phyloP scores from a whole-genome alignment of 2,113 vertebrate species.

The Silurus asotus region DNA sequence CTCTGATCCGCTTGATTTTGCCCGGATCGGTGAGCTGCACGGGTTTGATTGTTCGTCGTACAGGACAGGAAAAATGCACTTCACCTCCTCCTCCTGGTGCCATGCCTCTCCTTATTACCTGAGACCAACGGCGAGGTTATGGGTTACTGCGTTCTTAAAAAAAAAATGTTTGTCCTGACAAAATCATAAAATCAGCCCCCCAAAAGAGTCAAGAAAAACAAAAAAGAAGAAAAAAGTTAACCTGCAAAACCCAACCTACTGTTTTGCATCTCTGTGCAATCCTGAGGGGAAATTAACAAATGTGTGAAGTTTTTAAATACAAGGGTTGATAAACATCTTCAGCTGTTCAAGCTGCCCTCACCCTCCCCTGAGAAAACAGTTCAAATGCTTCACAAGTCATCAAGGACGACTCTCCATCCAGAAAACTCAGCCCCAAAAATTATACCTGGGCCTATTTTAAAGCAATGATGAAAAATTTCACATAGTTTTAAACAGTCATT shows the following conservation, averaged over 20 bases:
- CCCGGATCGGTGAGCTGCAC: conserved; percentile 88
- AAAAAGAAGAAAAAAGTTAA: not conserved
- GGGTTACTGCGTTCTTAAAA: not conserved
- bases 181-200: not conserved
- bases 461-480: too few relatives aligned
- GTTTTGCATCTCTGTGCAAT: not conserved
- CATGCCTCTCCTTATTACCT: conserved; percentile 92
- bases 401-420: too few relatives aligned
- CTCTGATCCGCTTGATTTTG: conserved; percentile 95
- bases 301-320: not conserved
- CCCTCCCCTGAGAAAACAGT: too few relatives aligned
- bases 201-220: not conserved
- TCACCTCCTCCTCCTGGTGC: conserved; percentile 93
- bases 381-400: too few relatives aligned
- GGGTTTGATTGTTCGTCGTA: conserved; percentile 81
- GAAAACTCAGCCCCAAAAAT: too few relatives aligned
- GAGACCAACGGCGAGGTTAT: not conserved
- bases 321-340: not conserved
- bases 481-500: too few relatives aligned
- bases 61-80: conserved; percentile 85
- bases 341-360: not conserved
- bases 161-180: not conserved
- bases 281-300: not conserved
- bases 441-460: too few relatives aligned
- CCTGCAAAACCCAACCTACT: not conserved